Conservation (phyloP, 2,113 vertebrate species). For the Coptodon rendalli region DNA sequence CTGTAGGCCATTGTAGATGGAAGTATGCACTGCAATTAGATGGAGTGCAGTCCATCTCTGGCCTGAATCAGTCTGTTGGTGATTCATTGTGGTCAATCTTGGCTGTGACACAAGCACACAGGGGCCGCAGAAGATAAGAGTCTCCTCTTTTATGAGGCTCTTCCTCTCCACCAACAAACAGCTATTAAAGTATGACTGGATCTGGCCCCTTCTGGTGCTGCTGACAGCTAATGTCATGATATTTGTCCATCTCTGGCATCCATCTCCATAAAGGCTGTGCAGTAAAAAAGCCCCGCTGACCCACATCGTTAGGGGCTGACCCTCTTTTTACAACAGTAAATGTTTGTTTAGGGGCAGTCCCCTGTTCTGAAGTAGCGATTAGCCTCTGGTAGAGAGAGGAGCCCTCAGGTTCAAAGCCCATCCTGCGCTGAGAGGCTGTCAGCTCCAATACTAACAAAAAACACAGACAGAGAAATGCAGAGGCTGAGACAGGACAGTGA, state of each 20-base stretch:
- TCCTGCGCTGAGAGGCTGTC: slow-evolving; percentile 58
- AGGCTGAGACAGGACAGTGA: slow-evolving; percentile 44
- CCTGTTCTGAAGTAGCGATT: slow-evolving; percentile 57
- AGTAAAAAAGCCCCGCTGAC: slow-evolving; percentile 52
- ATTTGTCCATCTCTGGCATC: slow-evolving; percentile 68
- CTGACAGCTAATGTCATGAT: slow-evolving; percentile 69
- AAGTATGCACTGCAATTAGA: slow-evolving; percentile 19
- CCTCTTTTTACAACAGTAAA: slow-evolving; percentile 61
- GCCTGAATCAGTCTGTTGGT: background rate
- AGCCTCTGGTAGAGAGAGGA: slow-evolving; percentile 57
- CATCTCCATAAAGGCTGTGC: slow-evolving; percentile 51
- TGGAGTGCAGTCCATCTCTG: background rate
- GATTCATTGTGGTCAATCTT: slow-evolving; percentile 25
- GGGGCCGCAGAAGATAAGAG: slow-evolving; percentile 55
- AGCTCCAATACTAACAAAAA: slow-evolving; percentile 61
- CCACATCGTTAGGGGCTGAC: slow-evolving; percentile 58
- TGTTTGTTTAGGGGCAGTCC: slow-evolving; percentile 64
- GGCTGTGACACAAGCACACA: slow-evolving; percentile 44
- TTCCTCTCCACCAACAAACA: slow-evolving; percentile 63
- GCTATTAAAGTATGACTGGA: slow-evolving; percentile 51
- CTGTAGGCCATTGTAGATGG: background rate
- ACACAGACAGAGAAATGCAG: slow-evolving; percentile 43
- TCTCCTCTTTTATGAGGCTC: slow-evolving; percentile 61
- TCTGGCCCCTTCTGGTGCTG: slow-evolving; percentile 53
- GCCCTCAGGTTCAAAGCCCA: slow-evolving; percentile 65